phyloP scores from a whole-genome alignment of 53 echinoderm and acorn worm species.

The Apostichopus leukothele region DNA sequence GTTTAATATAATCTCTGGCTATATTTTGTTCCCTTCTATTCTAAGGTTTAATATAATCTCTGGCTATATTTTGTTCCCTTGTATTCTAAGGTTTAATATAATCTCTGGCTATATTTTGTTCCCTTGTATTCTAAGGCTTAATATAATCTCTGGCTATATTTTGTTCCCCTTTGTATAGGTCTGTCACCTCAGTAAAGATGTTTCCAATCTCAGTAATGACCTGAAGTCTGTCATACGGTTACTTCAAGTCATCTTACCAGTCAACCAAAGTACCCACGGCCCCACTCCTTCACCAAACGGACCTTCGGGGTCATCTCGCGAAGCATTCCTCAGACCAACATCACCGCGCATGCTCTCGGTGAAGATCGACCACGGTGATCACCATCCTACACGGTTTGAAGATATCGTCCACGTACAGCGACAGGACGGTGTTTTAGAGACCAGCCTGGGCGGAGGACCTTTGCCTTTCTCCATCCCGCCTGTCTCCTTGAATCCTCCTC shows the following conservation, averaged over 20 bases:
- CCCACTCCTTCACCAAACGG: conserved; percentile 57
- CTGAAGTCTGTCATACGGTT: conserved; percentile 85
- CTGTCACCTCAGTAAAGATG: conserved; percentile 84
- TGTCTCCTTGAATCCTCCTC: conserved; percentile 25
- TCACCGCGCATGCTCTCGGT: conserved; percentile 66
- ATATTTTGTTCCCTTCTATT: too few relatives aligned
- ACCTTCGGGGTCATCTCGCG: conserved; percentile 45
- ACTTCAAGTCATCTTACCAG: conserved; percentile 77
- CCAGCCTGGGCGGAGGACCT: conserved; percentile 80
- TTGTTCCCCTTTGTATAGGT: conserved; percentile 61
- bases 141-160: not conserved
- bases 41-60: too few relatives aligned
- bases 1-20: too few relatives aligned
- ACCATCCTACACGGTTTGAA: conserved; percentile 52
- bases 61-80: too few relatives aligned
- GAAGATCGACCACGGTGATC: conserved; percentile 70
- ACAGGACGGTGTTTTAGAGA: conserved; percentile 87
- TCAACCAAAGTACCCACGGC: conserved; percentile 20
- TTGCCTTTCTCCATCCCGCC: conserved; percentile 31
- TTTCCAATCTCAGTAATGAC: conserved; percentile 91
- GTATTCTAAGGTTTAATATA: too few relatives aligned
- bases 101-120: too few relatives aligned
- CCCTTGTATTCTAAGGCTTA: not conserved
- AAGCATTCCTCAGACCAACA: conserved; percentile 27
- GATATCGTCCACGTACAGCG: conserved; percentile 92